Base-by-base conservation (phyloP, 2,888 invertebrate genomes). In the Tinea pellionella region DNA sequence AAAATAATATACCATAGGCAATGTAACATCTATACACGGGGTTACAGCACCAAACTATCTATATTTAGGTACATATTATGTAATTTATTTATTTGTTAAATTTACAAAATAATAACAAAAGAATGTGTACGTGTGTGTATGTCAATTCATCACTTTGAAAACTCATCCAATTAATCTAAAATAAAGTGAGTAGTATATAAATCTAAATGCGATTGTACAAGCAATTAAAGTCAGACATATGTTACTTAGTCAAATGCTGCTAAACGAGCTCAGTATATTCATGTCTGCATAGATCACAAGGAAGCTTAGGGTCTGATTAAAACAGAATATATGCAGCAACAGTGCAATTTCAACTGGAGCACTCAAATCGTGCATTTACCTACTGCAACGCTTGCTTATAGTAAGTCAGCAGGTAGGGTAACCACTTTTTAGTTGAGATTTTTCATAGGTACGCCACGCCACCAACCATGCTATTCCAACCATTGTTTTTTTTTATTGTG, bases 281-380 rank as follows among this genome's bases (percentile, higher is more conserved):
- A 24, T 24, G 53, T 53, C 53, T 18, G 29, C 57, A 32, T 57
- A 57, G 57, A 57, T 57, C 30, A 32, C 57, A 32, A 15, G 57
- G 57, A 57, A 57, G 57, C 57, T 57, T 55, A 29, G 16, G 57
- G 57, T 32, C 57, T 57, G 57, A 57, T 57, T 57, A 57, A 57
- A 57, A 57, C 57, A 32, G 57, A 57, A 32, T 57, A 57, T 32
- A 32, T 57, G 32, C 57, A 57, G 57, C 57, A 57, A 57, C 57
- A 57, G 57, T 57, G 57, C 32, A 57, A 57, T 57, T 57, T 57
- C 30, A 55, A 32, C 57, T 57, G 57, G 32, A 57, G 57, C 57
- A 32, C 32, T 57, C 57, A 57, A 57, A 57, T 57, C 57, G 57
- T 57, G 57, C 57, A 57, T 32, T 57, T 57, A 57, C 57, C 30